Evolutionary conservation across 1,140 invertebrate genomes (phyloP), one percentile per base, ranked within the genome.

Genomic region (Onthophagus taurus): DNA sequence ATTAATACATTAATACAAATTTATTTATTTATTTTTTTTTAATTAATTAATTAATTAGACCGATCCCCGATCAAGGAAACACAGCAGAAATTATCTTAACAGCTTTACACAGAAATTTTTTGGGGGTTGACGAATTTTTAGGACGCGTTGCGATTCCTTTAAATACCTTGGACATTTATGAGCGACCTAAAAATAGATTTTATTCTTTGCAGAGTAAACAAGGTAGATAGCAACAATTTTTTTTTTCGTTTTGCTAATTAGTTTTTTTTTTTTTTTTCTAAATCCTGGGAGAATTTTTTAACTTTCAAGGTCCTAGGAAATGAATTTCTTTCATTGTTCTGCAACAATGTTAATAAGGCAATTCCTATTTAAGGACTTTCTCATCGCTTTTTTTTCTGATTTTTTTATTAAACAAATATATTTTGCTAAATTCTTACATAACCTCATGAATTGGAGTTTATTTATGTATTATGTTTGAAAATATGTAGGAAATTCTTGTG

Each of bases 61-160:
- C 72, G 51, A 91, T 95, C 54, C 88, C 89, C 7, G 74, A 84
- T 47, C 85, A 87, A 64, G 88, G 85, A 50, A 93, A 91, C 62
- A 89, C 79, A 12, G 85, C 85, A 16, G 85, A 88, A 64, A 78
- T 95, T 43, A 70, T 84, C 14, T 71, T 96, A 18, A 90, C 85
- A 36, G 84, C 83, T 9, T 75, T 89, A 44, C 89, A 94, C 69
- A 78, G 88, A 50, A 93, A 91, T 57, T 82, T 89, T 58, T 64
- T 96, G 38, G 87, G 89, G 24, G 74, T 87, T n/a, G 91, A 95
- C 68, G 89, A 96, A 66, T 95, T 95, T 72, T 72, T 96, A 44
- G 92, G 92, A 44, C 81, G 83, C 63, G 75, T 82, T 38, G 72
- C 72, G 52, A 76, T 95, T 55, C 88, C 89, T 26, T 72, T 95